Base-by-base conservation (phyloP, 2,888 invertebrate species). In the Lasioglossum calceatum region DNA sequence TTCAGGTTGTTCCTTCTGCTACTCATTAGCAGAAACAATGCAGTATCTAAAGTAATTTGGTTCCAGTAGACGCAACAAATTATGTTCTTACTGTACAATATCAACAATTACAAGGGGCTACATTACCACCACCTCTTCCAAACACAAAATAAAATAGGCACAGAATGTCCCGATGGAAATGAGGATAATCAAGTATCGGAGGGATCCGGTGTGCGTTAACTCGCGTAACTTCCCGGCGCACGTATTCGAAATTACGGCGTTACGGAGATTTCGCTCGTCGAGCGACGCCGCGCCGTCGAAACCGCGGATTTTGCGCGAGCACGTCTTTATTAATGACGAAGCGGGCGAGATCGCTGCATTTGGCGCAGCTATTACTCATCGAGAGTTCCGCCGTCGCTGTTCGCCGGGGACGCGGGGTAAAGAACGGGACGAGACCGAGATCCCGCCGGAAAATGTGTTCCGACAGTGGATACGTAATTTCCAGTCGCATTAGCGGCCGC, bases 311-410 rank as follows among this genome's bases (percentile, higher is more conserved):
- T 64, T 83, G 83, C 83, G 83, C 79, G 42, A 36, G 14, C 61
- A 54, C 71, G 84, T 86, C 84, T 84, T 84, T 87, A 83, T 89
- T 85, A 89, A 89, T 77, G 87, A 85, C 80, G 44, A 27, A 54
- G 77, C 79, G 82, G n/a, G 81, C 36, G 77, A 74, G 76, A 82
- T 81, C 88, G 83, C 64, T 80, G 79, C 84, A 77, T 84, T 86
- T 87, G 82, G 73, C 74, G 72, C 50, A 44, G 75, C 80, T 80
- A 84, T 86, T 85, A 84, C 54, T 89, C 85, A 85, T 61, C 80
- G 72, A 36, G 79, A 82, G 70, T 81, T 75, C 64, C 36, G 73
- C 71, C 58, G 54, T 67, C 32, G 81, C 50, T 14, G 36, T 16
- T 10, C 23, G 10, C 8, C 19, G 8, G 44, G 36, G n/a, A 71